These are phyloP conservation scores for Molothrus ater DNA, from an alignment of 2,797 vertebrate genomes.

Conservation along the genomic window DNA sequence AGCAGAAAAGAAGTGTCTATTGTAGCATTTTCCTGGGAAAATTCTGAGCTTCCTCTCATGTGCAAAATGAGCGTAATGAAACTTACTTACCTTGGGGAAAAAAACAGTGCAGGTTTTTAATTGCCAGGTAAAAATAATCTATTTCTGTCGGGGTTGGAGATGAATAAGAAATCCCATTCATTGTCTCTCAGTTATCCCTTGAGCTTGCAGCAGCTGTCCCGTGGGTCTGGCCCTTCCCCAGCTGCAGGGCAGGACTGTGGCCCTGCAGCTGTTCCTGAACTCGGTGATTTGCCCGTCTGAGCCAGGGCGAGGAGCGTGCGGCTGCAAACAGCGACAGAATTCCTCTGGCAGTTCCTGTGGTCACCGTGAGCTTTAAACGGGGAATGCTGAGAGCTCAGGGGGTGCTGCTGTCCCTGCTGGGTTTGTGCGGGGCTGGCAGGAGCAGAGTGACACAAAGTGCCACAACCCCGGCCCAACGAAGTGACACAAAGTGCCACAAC, in stretches of 20 bases:
- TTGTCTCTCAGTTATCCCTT: neutral
- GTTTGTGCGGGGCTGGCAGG: neutral
- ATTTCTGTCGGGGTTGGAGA: neutral
- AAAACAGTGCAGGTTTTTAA: neutral
- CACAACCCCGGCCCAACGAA: fast-evolving
- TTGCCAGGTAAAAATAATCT: neutral
- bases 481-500: too few species aligned
- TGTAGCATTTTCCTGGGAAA: neutral
- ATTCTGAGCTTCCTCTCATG: neutral
- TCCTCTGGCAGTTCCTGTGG: neutral
- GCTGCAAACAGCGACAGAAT: neutral
- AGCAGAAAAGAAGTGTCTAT: neutral
- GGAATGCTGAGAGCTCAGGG: fast-evolving
- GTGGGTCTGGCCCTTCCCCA: neutral
- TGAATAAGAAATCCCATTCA: neutral
- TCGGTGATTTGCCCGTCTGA: neutral
- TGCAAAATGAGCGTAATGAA: neutral
- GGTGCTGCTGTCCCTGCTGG: fast-evolving
- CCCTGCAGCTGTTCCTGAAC: neutral
- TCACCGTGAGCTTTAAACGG: fast-evolving
- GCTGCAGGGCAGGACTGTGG: neutral
- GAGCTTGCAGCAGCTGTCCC: neutral
- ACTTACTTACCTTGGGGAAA: neutral
- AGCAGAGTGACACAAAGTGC: too few species aligned
- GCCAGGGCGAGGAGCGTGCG: fast-evolving